Base-by-base conservation (phyloP, 2,888 invertebrate species). In the Drosophila sordidula region DNA sequence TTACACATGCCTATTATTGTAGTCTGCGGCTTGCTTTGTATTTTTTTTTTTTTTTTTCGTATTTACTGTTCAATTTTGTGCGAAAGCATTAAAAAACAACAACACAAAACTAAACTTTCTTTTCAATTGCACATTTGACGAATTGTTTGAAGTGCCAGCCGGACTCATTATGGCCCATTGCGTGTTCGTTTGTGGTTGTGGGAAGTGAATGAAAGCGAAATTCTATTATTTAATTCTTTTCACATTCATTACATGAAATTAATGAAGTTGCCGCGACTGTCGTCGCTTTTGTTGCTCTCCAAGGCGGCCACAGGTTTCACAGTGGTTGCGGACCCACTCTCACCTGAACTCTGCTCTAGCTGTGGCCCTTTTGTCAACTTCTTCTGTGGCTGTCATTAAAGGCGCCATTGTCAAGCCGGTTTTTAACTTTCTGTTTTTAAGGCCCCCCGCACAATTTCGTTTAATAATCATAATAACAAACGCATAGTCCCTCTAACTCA, bases 211-310 rank as follows among this genome's bases (percentile, higher is more conserved):
- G 90, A 90, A 90, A 90, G 90, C 81, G 90, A 90, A 90, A 90
- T 90, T 90, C 84, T 90, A 88, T 90, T 90, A 90, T 90, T 90
- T 88, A 90, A 90, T 90, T 90, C 89, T 88, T 87, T 89, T 77
- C 75, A 86, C 84, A 86, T 87, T 86, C 77, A 81, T 87, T 86
- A 78, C 85, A 78, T 64, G 79, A 79, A 77, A 78, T 84, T 81
- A 83, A 87, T 81, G 79, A 80, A 71, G 57, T 54, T 46, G 62
- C 46, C 50, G 55, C 38, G 38, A 52, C 45, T 56, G 46, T 58
- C 56, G 47, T 29, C 29, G 32, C 50, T 49, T 71, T 68, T 72
- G 54, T 65, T 59, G 59, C 36, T 41, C 46, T 9, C 44, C 49
- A 61, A 51, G 58, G 65, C 62, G 39, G 12, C 34, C 64, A 50